Evolutionary conservation across 2,888 invertebrate genomes (phyloP).

Genomic region (Rhabditoides inermis): DNA sequence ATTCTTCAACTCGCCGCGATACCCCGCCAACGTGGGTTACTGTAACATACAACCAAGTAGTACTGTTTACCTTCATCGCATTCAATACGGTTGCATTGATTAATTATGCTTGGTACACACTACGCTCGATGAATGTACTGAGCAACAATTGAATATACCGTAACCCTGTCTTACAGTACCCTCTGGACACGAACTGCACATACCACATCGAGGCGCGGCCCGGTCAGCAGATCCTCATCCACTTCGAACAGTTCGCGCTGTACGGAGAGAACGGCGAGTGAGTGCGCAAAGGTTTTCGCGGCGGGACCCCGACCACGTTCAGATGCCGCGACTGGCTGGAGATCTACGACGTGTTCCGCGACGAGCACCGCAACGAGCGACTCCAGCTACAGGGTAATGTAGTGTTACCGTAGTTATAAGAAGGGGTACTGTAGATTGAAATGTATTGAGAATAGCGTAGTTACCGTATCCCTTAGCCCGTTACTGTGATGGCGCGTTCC

Average conservation of each 20-base stretch:
- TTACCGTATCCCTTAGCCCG: conserved; percentile 52
- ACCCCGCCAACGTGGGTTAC: conserved; percentile 44
- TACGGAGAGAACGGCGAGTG: conserved; percentile 19
- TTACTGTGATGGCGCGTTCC: conserved; percentile 81
- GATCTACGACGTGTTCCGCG: conserved; percentile 42
- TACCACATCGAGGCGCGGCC: conserved; percentile 54
- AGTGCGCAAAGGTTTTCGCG: background rate
- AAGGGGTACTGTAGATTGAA: background rate
- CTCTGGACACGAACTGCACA: conserved; percentile 54
- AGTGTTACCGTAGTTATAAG: background rate
- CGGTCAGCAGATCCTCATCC: conserved; percentile 43
- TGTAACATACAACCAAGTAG: background rate
- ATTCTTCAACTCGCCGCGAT: conserved; percentile 55
- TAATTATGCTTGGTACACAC: no score
- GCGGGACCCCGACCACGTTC: background rate
- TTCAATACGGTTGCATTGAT: no score
- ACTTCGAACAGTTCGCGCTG: conserved; percentile 49
- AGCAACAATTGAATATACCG: no score
- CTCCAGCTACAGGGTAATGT: conserved; percentile 10
- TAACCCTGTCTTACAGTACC: conserved; percentile 50
- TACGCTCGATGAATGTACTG: no score
- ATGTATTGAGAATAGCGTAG: background rate
- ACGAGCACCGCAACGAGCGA: conserved; percentile 19
- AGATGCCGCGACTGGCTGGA: conserved; percentile 48
- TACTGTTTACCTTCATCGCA: no score